Base-by-base conservation (phyloP, 2,888 invertebrate genomes). In the Agrochola litura region DNA sequence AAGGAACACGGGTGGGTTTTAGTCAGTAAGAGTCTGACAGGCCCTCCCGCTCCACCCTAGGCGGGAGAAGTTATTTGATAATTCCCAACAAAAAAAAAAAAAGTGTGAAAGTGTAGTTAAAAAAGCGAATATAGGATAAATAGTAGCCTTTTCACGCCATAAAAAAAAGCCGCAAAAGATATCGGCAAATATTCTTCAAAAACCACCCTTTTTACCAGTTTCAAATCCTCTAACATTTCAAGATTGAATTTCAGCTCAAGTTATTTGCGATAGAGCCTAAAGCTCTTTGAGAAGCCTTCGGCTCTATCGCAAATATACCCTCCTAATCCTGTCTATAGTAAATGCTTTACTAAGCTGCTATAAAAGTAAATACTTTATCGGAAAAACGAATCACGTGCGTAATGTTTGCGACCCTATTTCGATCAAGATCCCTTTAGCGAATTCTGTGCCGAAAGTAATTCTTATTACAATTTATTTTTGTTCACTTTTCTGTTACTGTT, bases 191-290 rank as follows among this genome's bases (percentile, higher is more conserved):
- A 60, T 46, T 61, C n/a, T 76, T 76, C 43, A 52, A 6, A n/a
- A n/a, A n/a, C n/a, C n/a, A n/a, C n/a, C n/a, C 16, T 5, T 66
- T 66, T 68, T 12, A 46, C 25, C 22, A 19, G 19, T 46, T 16
- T 22, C 61, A 77, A 69, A 79, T 58, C 79, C 12, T 25, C n/a
- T 30, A 65, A 78, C 73, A 66, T 73, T 73, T 73, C 79, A 66
- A 9, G 52, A 79, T 66, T 66, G 25, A 79, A 66, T 54, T 10
- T 37, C 37, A 37, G 37, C 58, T 65, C 25, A 54, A 79, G 37
- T 60, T 78, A 79, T 78, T 73, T 60, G 43, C 37, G 25, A 79
- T 65, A 46, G 14, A 72, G 37, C 49, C 22, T 56, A 61, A 64
- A n/a, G n/a, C 16, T 22, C 22, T 41, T 41, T 43, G 8, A 30